phyloP scores from a whole-genome alignment of 1,140 invertebrate genomes.

The Tribolium castaneum region DNA sequence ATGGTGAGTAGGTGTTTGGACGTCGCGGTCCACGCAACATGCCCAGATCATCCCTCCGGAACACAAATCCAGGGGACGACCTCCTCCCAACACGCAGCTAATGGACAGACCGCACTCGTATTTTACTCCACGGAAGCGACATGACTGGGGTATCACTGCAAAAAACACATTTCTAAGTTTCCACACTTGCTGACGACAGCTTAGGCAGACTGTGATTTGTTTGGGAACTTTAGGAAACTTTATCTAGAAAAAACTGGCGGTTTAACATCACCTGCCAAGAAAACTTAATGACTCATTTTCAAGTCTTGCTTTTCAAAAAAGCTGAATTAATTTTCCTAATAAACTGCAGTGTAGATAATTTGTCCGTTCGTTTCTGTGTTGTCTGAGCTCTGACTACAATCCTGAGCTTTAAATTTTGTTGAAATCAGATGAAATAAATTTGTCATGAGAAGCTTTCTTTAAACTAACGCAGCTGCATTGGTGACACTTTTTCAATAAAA shows the following conservation, averaged over 20 bases:
- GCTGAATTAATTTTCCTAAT: too few relatives aligned
- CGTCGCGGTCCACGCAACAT: conserved; percentile 88
- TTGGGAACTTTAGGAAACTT: too few relatives aligned
- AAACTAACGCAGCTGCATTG: neutral
- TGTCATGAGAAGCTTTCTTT: neutral
- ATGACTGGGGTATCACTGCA: conserved; percentile 92
- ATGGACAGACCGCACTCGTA: conserved; percentile 92
- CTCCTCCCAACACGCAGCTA: conserved; percentile 88
- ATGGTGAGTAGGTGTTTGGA: conserved; percentile 67
- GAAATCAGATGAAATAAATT: neutral
- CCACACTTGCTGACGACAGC: neutral
- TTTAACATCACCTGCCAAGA: too few relatives aligned
- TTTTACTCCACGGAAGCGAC: conserved; percentile 87
- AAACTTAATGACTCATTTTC: too few relatives aligned
- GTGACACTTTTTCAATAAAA: neutral
- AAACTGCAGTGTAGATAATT: too few relatives aligned
- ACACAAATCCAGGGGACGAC: conserved; percentile 88
- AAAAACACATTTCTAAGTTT: conserved; percentile 42
- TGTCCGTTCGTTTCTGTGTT: too few relatives aligned
- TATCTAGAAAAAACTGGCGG: too few relatives aligned
- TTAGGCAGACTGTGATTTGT: too few relatives aligned
- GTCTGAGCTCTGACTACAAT: too few relatives aligned
- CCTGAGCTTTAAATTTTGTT: too few relatives aligned
- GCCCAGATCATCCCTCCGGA: conserved; percentile 94
- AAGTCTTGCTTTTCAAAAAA: too few relatives aligned